These are phyloP conservation scores for Rattus norvegicus DNA, from an alignment of 2,113 vertebrate species.

Conservation along the genomic window GRCr8 NC_086026.1:130987001-130987500, in stretches of 20 bases:
- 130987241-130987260: conserved; percentile 74
- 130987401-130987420: background rate
- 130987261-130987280: conserved; percentile 71
- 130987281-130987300: conserved; percentile 64
- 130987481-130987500: background rate
- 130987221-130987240: conserved; percentile 54
- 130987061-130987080: background rate
- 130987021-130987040: background rate
- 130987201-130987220: conserved; percentile 9
- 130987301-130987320: conserved; percentile 64
- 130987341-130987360: conserved; percentile 52
- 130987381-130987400: background rate
- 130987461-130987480: background rate
- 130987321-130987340: conserved; percentile 59
- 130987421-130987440: background rate
- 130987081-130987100: background rate
- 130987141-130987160: conserved; percentile 39
- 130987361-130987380: conserved; percentile 36
- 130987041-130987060: background rate
- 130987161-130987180: conserved; percentile 1
- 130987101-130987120: background rate
- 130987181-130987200: conserved; percentile 14
- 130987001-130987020: background rate
- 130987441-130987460: background rate
- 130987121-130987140: conserved; percentile 42